Evolutionary conservation across 2,888 invertebrate genomes (phyloP), one percentile per base, ranked within the genome.

Genomic region (Oligia fasciuncula): DNA sequence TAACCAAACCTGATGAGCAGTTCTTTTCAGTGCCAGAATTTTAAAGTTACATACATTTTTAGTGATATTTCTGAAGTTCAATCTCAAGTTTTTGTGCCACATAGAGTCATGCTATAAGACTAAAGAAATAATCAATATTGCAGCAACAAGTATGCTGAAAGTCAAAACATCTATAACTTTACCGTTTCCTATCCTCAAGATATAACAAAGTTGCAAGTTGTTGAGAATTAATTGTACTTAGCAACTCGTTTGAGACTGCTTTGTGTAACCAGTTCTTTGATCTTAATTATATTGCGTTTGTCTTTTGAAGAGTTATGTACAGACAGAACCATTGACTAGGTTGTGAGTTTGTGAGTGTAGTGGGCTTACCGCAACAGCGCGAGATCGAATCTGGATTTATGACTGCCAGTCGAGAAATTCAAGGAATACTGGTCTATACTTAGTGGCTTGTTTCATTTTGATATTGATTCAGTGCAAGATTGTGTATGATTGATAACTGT

Each of bases 191-290:
- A 14, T 62, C 63, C 54, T 35, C 19, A 19, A 65, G 29, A 65
- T 23, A 65, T 62, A 19, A 73, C 70, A 65, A 86, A 83, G 71
- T 78, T 78, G 66, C 54, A 65, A 74, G 46, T 83, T 57, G 71
- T 75, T 69, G 60, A 72, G 62, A 86, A 78, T 69, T 69, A 83
- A 86, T 86, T 86, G 84, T 79, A 86, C 87, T 84, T 78, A 54
- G 68, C 60, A 66, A 83, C 65, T 73, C 43, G 51, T 84, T 78
- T 85, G 68, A 80, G n/a, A 67, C 57, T 57, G 71, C 78, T 69
- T 68, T 74, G 51, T 77, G 54, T 49, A 62, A 66, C 67, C 68
- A 72, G 68, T 72, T 63, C 83, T 73, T 77, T 73, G 71, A 68
- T 83, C 65, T 66, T 78, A 69, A 77, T 84, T 77, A 77, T 66